Base-by-base conservation (phyloP, 1,140 invertebrate genomes). In the Drosophila nebulosa region DNA sequence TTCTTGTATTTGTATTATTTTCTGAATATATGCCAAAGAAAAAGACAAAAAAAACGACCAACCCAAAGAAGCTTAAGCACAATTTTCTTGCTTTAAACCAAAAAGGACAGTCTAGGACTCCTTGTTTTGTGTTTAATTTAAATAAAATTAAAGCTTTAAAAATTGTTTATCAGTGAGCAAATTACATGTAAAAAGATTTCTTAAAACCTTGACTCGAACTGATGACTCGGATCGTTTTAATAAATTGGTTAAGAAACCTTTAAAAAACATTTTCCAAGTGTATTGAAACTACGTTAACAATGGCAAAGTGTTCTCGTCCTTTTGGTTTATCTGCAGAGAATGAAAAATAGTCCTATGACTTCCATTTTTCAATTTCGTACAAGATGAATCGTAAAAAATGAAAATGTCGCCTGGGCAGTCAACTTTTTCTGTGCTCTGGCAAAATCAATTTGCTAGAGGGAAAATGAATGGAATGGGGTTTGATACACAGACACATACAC, bases 321-420 rank as follows among this genome's bases (percentile, higher is more conserved):
- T 7, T 4, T 46, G 39, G 39, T 21, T 46, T 10, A 46, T 16
- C 16, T 46, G 18, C 16, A 21, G 2, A 46, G 16, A 46, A 46
- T 46, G 39, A 46, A 46, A 46, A 21, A 46, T 46, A 46, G 39
- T 46, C 39, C 39, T 46, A 46, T 46, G 39, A 46, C 39, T 46
- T 46, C 39, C 39, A 46, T 46, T 46, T 46, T 46, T 46, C 39
- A 46, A 46, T 46, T 46, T 46, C 18, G 16, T 16, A 56, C 36
- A 42, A 52, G 9, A 58, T 14, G 12, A 42, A 64, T 51, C 16
- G 21, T 46, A 30, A 61, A 21, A 51, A 61, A 66, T n/a, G 50
- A 52, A 36, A 66, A 52, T 21, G 21, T 55, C 60, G 70, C 50
- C 39, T 46, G 39, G 39, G 16, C 39, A 46, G 39, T 46, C 39